A percentile compares a stretch with the other conserved stretches of the same genome.
These are phyloP conservation scores for Drosophila nigritarsus DNA, from an alignment of 2,888 invertebrate genomes.

Conservation along the genomic window DNA sequence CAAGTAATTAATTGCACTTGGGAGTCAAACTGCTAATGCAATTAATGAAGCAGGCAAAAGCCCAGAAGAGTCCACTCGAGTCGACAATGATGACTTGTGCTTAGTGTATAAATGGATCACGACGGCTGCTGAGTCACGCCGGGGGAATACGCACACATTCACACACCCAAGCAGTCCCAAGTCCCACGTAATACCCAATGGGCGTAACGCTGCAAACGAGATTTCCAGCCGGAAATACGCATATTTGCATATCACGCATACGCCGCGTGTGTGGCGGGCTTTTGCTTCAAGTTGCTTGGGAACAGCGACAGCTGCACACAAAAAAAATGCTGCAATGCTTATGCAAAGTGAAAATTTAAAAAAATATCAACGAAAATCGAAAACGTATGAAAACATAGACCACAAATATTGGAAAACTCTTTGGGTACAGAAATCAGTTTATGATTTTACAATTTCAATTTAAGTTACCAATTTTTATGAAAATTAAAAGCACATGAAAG, in stretches of 20 bases:
- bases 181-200: neutral
- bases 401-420: neutral
- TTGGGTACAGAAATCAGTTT: slow-evolving; percentile 8
- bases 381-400: slow-evolving; percentile 17
- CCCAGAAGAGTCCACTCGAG: slow-evolving; percentile 17
- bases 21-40: slow-evolving; percentile 18
- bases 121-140: slow-evolving; percentile 29
- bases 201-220: slow-evolving; percentile 8
- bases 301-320: slow-evolving; percentile 36
- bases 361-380: slow-evolving; percentile 4
- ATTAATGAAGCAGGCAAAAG: slow-evolving; percentile 38
- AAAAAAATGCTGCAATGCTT: slow-evolving; percentile 35
- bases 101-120: slow-evolving; percentile 35
- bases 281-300: slow-evolving; percentile 13
- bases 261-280: slow-evolving; percentile 26
- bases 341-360: slow-evolving; percentile 45
- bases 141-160: neutral
- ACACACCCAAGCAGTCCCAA: neutral
- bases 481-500: slow-evolving; percentile 71
- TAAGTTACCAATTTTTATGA: slow-evolving; percentile 21
- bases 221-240: neutral
- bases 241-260: slow-evolving; percentile 59
- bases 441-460: slow-evolving; percentile 5
- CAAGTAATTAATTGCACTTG: slow-evolving; percentile 41
- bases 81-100: slow-evolving; percentile 32